A percentile compares a stretch with the other conserved stretches of the same genome.
phyloP scores from a whole-genome alignment of 2,888 invertebrate genomes.

The Sericinus montela region DNA sequence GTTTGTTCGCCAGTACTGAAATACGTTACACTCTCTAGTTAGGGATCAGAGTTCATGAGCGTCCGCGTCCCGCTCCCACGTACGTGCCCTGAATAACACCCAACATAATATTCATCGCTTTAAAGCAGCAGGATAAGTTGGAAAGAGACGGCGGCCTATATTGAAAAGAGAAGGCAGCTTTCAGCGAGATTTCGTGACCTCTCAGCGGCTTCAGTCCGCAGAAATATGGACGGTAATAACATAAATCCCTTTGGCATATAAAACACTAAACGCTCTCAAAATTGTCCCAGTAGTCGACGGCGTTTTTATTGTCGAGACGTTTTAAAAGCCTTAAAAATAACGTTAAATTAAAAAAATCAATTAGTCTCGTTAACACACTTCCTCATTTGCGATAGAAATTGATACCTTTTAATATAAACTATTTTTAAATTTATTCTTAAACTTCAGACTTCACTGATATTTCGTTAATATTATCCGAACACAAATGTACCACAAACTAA shows the following conservation, averaged over 20 bases:
- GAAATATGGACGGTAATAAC: constrained; percentile 80
- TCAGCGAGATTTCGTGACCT: constrained; percentile 76
- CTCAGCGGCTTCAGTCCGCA: constrained; percentile 74
- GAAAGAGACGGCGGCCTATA: constrained; percentile 48
- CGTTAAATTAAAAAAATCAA: not conserved
- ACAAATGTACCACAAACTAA: too few species aligned
- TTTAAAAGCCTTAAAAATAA: constrained; percentile 23
- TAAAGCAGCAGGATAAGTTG: constrained; percentile 56
- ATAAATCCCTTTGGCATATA: constrained; percentile 79
- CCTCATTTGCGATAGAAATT: too few species aligned
- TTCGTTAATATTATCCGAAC: too few species aligned
- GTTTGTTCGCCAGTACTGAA: constrained; percentile 20
- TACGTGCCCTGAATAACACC: constrained; percentile 73
- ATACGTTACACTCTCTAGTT: constrained; percentile 60
- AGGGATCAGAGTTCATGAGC: constrained; percentile 75
- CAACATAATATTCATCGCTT: constrained; percentile 73
- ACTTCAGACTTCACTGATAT: too few species aligned
- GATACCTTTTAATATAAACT: too few species aligned
- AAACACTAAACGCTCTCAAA: constrained; percentile 77
- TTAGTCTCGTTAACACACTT: not conserved
- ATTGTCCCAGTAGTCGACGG: constrained; percentile 54
- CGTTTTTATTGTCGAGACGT: constrained; percentile 42
- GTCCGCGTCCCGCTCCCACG: constrained; percentile 54
- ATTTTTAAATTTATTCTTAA: too few species aligned
- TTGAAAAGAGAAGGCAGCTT: constrained; percentile 41